phyloP scores from a whole-genome alignment of 2,888 invertebrate species.

The Zaprionus bogoriensis region DNA sequence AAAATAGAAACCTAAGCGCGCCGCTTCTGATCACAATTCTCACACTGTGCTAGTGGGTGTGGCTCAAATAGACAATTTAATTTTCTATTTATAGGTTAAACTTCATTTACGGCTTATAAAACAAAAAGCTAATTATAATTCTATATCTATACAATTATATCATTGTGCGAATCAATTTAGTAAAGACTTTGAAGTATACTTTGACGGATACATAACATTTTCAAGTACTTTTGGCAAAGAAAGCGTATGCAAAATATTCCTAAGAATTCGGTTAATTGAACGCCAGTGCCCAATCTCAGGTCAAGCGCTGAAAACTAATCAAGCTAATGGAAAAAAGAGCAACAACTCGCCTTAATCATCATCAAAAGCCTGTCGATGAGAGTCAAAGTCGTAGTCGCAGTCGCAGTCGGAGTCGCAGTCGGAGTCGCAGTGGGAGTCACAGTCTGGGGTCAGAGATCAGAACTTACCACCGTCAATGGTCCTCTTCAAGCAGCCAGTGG shows the following conservation, averaged over 20 bases:
- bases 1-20: conserved; percentile 15
- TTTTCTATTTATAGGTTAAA: not conserved
- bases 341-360: conserved; percentile 26
- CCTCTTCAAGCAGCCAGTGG: conserved; percentile 82
- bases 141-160: not conserved
- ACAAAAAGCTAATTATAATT: not conserved
- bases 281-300: conserved; percentile 9
- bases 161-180: not conserved
- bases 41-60: conserved; percentile 3
- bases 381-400: not conserved
- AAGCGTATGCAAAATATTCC: conserved; percentile 11
- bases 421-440: not conserved
- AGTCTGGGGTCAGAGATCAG: not conserved
- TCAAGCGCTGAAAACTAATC: conserved; percentile 41
- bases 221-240: not conserved
- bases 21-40: conserved; percentile 1
- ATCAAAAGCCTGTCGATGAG: conserved; percentile 28
- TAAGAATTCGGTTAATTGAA: conserved; percentile 4
- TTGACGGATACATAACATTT: too few species aligned
- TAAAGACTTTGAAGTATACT: not conserved
- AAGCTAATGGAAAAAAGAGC: conserved; percentile 40
- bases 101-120: not conserved
- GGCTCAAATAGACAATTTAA: not conserved
- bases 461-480: conserved; percentile 76
- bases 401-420: not conserved